Conservation (phyloP, 2,888 invertebrate genomes). For the Vanessa cardui region DNA sequence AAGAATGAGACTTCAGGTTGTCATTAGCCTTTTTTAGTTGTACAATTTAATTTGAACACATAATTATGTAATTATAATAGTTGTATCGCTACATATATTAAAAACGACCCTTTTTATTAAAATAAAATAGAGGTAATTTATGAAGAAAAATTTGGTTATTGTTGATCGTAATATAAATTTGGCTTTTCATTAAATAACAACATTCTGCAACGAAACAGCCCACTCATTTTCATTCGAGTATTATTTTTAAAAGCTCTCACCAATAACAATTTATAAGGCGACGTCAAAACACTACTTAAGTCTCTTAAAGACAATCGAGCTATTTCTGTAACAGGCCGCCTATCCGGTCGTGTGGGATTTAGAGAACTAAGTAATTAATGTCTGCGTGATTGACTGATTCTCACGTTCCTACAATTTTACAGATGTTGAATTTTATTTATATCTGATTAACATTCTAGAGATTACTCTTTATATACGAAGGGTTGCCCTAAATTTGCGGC, state of each 20-base stretch:
- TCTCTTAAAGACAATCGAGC: constrained; percentile 66
- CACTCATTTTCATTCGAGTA: constrained; percentile 9
- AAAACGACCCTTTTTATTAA: too few relatives aligned
- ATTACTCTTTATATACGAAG: not conserved
- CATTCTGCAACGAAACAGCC: not conserved
- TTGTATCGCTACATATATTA: too few relatives aligned
- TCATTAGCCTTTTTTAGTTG: too few relatives aligned
- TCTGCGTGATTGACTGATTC: constrained; percentile 69
- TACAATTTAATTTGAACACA: too few relatives aligned
- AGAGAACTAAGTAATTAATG: constrained; percentile 65
- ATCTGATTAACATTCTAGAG: constrained; percentile 20
- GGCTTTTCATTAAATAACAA: too few relatives aligned
- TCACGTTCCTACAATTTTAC: constrained; percentile 45
- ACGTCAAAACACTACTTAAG: constrained; percentile 72
- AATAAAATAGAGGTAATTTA: too few relatives aligned
- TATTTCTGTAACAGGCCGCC: constrained; percentile 63
- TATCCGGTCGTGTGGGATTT: constrained; percentile 62
- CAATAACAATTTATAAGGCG: constrained; percentile 63
- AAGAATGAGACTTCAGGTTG: too few relatives aligned
- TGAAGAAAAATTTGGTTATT: too few relatives aligned
- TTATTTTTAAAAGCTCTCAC: constrained; percentile 31
- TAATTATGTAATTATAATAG: too few relatives aligned
- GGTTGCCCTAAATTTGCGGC: too few relatives aligned
- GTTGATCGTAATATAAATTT: too few relatives aligned
- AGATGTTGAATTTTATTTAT: constrained; percentile 42